Conservation (phyloP, 2,797 vertebrate genomes). For the Coracias cyanogaster region DNA sequence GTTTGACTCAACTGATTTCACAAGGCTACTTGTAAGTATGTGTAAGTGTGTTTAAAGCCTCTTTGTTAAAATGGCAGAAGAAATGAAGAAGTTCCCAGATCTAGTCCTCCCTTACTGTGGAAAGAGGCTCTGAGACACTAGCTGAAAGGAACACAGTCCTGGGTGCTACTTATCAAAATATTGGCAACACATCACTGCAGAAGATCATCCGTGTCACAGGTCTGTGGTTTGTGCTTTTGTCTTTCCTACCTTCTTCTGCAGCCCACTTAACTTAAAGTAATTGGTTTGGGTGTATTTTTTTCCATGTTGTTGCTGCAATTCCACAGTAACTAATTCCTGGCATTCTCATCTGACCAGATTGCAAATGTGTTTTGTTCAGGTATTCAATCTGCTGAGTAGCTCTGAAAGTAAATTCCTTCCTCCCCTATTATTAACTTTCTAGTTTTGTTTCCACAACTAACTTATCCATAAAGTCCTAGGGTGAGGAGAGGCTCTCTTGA, state of each 20-base stretch:
- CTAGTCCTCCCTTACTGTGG: not conserved
- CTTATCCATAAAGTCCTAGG: conserved; percentile 54
- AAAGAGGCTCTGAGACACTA: not conserved
- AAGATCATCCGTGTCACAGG: not conserved
- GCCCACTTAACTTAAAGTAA: not conserved
- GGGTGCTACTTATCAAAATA: not conserved
- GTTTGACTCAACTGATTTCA: not conserved
- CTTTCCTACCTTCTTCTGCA: not conserved
- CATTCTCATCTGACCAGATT: not conserved
- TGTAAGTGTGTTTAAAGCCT: not conserved
- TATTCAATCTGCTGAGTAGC: conserved; percentile 13
- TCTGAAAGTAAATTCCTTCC: conserved; percentile 1
- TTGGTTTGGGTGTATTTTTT: not conserved
- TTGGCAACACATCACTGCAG: not conserved
- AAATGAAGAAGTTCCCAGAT: not conserved
- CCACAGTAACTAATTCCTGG: not conserved
- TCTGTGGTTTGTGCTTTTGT: not conserved
- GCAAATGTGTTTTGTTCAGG: conserved; percentile 9
- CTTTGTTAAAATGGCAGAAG: not conserved
- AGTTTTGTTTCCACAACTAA: conserved; percentile 65
- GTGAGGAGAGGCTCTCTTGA: conserved; percentile 26
- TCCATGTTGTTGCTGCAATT: not conserved
- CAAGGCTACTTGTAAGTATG: not conserved
- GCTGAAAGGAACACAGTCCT: not conserved
- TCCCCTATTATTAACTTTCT: conserved; percentile 16